Conservation (phyloP, 92 coral and sea anemone species). For the Porites cylindrica region DNA sequence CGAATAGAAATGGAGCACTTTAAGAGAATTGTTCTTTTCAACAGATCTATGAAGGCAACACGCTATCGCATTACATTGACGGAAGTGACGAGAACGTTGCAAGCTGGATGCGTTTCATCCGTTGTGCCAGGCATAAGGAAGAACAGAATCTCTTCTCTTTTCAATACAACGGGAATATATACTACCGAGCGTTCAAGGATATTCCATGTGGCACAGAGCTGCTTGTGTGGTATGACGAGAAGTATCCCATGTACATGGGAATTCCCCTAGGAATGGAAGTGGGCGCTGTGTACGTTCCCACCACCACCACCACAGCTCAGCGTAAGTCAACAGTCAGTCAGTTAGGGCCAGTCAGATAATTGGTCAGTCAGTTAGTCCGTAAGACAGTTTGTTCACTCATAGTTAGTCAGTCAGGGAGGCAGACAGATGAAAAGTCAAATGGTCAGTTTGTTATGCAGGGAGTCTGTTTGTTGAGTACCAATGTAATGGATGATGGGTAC, state of each 20-base stretch:
- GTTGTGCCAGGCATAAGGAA: slow-evolving; percentile 88
- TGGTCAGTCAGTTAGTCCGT: neutral
- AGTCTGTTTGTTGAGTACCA: too few relatives aligned
- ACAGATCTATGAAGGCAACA: slow-evolving; percentile 78
- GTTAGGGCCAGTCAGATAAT: neutral
- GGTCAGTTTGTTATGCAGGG: neutral
- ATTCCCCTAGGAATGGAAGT: slow-evolving; percentile 85
- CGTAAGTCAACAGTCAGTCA: neutral
- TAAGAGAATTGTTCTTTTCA: neutral
- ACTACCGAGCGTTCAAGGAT: slow-evolving; percentile 89
- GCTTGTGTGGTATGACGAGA: slow-evolving; percentile 95
- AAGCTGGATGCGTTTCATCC: slow-evolving; percentile 96
- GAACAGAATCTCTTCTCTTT: slow-evolving; percentile 88
- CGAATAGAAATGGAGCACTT: neutral
- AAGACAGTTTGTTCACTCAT: neutral
- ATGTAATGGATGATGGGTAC: too few relatives aligned
- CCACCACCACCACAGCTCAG: slow-evolving; percentile 4
- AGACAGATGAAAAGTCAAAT: neutral
- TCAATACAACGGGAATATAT: slow-evolving; percentile 86
- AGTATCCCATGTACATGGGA: slow-evolving; percentile 91
- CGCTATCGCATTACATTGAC: slow-evolving; percentile 75
- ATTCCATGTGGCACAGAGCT: slow-evolving; percentile 83
- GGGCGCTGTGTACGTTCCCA: slow-evolving; percentile 1
- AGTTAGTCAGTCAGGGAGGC: neutral
- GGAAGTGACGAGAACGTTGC: slow-evolving; percentile 86